phyloP scores from a whole-genome alignment of 2,888 invertebrate species.

The Leptinotarsa rubiginosa region DNA sequence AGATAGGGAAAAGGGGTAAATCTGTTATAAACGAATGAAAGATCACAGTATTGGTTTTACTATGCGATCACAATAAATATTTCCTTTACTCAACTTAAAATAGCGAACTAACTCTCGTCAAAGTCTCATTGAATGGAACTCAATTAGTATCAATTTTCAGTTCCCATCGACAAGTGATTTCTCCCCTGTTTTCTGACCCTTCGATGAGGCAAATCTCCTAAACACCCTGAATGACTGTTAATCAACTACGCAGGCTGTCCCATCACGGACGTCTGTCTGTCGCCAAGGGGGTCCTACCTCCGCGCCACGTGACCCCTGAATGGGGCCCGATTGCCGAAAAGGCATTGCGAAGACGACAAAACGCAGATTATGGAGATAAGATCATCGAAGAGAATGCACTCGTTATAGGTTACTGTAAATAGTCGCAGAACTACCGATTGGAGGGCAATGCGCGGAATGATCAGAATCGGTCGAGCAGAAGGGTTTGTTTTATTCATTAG shows the following conservation, averaged over 20 bases:
- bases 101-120: no score
- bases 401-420: slow-evolving; percentile 42
- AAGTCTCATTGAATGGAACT: background rate
- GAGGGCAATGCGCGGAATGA: slow-evolving; percentile 26
- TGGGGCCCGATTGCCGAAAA: slow-evolving; percentile 18
- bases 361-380: slow-evolving; percentile 41
- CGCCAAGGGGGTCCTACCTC: slow-evolving; percentile 6
- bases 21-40: no score
- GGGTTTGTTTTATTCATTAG: slow-evolving; percentile 19
- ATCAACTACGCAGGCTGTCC: background rate
- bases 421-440: slow-evolving; percentile 31
- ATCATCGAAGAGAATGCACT: slow-evolving; percentile 35
- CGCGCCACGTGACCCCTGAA: slow-evolving; percentile 11
- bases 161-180: background rate
- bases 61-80: no score
- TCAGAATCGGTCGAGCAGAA: background rate
- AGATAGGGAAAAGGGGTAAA: no score
- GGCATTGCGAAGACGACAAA: slow-evolving; percentile 16
- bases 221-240: slow-evolving; percentile 18
- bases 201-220: slow-evolving; percentile 6
- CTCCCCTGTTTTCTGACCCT: background rate
- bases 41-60: no score
- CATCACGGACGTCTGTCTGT: slow-evolving; percentile 4
- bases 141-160: background rate
- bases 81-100: no score